Evolutionary conservation across 2,888 invertebrate genomes (phyloP).

Genomic region (Diadromus collaris): DNA sequence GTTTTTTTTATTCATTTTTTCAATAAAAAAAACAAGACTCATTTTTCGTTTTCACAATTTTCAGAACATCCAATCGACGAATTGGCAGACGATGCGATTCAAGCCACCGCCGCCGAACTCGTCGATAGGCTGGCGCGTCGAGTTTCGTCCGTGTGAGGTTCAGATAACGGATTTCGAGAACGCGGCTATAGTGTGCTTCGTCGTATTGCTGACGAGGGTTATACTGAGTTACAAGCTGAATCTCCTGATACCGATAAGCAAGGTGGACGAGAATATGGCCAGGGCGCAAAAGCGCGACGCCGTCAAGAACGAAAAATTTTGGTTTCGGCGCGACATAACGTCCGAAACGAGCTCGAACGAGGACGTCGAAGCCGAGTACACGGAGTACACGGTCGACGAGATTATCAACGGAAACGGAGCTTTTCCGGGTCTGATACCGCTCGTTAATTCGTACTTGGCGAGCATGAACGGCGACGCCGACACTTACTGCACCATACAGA

Average conservation of each 20-base stretch:
- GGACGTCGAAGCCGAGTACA: constrained; percentile 82
- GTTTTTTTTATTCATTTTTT: background rate
- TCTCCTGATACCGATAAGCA: constrained; percentile 98
- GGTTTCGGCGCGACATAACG: constrained; percentile 93
- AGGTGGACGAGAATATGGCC: constrained; percentile 99
- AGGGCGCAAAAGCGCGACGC: constrained; percentile 96
- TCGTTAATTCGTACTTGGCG: constrained; percentile 96
- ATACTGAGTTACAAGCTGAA: constrained; percentile 98
- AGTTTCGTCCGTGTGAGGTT: constrained; percentile 99
- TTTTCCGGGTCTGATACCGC: constrained; percentile 96
- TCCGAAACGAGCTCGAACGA: constrained; percentile 81
- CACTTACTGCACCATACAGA: constrained; percentile 97
- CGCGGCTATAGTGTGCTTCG: constrained; percentile 98
- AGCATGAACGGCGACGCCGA: constrained; percentile 99
- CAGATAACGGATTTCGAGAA: constrained; percentile 99
- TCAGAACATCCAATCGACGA: constrained; percentile 98
- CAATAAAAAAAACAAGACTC: too few relatives aligned
- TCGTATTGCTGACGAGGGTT: constrained; percentile 97
- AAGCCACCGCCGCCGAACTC: constrained; percentile 99
- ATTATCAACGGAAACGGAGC: constrained; percentile 98
- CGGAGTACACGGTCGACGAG: constrained; percentile 95
- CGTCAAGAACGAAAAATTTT: constrained; percentile 91
- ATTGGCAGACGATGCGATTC: constrained; percentile 99
- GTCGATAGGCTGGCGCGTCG: constrained; percentile 99
- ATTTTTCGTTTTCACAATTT: constrained; percentile 60